A percentile compares a stretch with the other conserved stretches of the same genome.
phyloP scores from a whole-genome alignment of 2,113 vertebrate species.

The Dipodomys ordii region DNA sequence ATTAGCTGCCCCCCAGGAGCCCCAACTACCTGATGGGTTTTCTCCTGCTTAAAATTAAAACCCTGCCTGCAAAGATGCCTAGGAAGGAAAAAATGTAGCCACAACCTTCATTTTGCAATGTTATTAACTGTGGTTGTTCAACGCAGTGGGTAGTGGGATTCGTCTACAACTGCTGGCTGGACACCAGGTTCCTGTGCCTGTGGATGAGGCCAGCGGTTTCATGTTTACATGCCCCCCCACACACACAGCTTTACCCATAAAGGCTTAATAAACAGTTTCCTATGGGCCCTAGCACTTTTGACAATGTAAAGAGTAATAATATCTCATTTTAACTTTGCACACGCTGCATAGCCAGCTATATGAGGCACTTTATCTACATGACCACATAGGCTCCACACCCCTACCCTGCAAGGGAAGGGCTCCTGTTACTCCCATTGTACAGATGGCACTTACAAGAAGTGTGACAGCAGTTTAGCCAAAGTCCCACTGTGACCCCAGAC shows the following conservation, averaged over 20 bases:
- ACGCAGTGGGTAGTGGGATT: constrained; percentile 60
- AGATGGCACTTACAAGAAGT: not conserved
- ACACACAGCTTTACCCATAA: constrained; percentile 29
- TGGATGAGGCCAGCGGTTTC: not conserved
- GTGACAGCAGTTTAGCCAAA: not conserved
- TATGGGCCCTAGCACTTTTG: not conserved
- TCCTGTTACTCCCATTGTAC: constrained; percentile 13
- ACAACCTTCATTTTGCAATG: constrained; percentile 68
- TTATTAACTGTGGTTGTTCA: constrained; percentile 77
- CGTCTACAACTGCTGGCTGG: constrained; percentile 35
- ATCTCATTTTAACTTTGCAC: constrained; percentile 29
- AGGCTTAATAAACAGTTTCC: constrained; percentile 47
- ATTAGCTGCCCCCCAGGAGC: constrained; percentile 87
- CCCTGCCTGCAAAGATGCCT: constrained; percentile 80
- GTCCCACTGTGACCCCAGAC: not conserved
- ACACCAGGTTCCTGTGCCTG: not conserved
- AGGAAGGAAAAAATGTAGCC: constrained; percentile 74
- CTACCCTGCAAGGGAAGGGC: not conserved
- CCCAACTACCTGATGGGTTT: constrained; percentile 79
- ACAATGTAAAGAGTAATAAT: not conserved
- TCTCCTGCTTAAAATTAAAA: constrained; percentile 86
- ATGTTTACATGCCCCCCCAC: not conserved
- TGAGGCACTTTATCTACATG: not conserved
- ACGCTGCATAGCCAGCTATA: not conserved
- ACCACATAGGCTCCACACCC: not conserved